These are phyloP conservation scores for Agrochola macilenta DNA, from an alignment of 2,888 invertebrate genomes.

Conservation along the genomic window DNA sequence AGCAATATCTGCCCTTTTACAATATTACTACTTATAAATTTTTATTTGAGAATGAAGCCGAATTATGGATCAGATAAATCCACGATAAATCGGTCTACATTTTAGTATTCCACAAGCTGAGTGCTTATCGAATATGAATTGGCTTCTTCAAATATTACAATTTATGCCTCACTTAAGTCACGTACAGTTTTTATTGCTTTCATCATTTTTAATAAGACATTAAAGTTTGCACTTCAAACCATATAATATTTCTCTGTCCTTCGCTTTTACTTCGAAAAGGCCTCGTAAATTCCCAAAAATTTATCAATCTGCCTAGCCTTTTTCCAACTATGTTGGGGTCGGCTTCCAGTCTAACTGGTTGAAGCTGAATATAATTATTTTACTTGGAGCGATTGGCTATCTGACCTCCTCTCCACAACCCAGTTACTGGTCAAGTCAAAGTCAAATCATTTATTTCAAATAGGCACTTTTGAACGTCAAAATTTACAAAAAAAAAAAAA, in stretches of 20 bases:
- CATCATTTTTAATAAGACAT: conserved; percentile 5
- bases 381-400: not conserved
- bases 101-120: conserved; percentile 30
- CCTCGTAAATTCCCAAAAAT: not conserved
- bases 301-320: not conserved
- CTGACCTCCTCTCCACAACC: not conserved
- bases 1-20: not conserved
- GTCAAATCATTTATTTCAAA: too few species aligned
- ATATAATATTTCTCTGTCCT: not conserved
- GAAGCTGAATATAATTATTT: not conserved
- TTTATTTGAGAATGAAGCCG: conserved; percentile 11
- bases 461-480: too few species aligned
- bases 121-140: conserved; percentile 21
- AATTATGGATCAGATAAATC: conserved; percentile 17
- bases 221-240: not conserved
- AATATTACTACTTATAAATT: not conserved
- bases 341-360: not conserved
- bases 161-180: conserved; percentile 5
- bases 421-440: not conserved
- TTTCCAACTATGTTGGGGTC: not conserved
- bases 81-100: conserved; percentile 16
- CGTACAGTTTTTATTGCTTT: conserved; percentile 27
- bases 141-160: conserved; percentile 15
- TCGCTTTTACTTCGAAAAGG: not conserved
- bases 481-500: too few species aligned